phyloP scores from a whole-genome alignment of 2,888 invertebrate species.

The Oconnorella tubifera region DNA sequence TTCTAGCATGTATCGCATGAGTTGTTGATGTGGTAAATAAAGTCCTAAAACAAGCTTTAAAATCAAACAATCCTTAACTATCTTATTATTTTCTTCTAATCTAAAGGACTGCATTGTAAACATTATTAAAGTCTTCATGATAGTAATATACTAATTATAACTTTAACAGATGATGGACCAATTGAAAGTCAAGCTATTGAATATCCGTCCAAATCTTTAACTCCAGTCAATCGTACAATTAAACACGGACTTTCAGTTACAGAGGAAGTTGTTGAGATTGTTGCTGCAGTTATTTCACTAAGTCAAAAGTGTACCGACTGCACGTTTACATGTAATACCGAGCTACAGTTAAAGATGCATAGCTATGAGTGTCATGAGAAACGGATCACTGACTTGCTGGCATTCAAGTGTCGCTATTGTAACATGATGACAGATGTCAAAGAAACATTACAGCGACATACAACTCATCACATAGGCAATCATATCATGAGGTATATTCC shows the following conservation, averaged over 20 bases:
- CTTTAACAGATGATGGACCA: too few species aligned
- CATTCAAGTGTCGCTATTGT: conserved; percentile 17
- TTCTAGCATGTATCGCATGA: too few species aligned
- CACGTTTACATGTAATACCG: conserved; percentile 16
- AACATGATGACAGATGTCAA: conserved; percentile 13
- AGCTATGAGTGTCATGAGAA: conserved; percentile 4
- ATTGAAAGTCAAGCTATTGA: too few species aligned
- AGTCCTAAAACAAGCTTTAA: too few species aligned
- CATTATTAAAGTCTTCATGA: too few species aligned
- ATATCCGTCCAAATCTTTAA: background rate
- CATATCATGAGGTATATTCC: conserved; percentile 12
- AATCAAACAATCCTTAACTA: too few species aligned
- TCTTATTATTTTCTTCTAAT: too few species aligned
- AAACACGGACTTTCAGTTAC: background rate
- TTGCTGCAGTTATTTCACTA: conserved; percentile 5
- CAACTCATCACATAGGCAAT: conserved; percentile 22
- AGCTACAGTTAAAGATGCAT: conserved; percentile 14
- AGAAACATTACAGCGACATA: conserved; percentile 16
- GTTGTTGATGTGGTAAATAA: too few species aligned
- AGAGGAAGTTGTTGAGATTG: background rate
- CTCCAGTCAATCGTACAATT: background rate
- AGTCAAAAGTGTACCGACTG: conserved; percentile 17
- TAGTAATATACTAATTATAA: too few species aligned
- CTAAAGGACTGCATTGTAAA: too few species aligned
- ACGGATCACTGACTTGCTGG: conserved; percentile 3